Conservation (phyloP, 2,797 vertebrate species). For the Allobates femoralis region DNA sequence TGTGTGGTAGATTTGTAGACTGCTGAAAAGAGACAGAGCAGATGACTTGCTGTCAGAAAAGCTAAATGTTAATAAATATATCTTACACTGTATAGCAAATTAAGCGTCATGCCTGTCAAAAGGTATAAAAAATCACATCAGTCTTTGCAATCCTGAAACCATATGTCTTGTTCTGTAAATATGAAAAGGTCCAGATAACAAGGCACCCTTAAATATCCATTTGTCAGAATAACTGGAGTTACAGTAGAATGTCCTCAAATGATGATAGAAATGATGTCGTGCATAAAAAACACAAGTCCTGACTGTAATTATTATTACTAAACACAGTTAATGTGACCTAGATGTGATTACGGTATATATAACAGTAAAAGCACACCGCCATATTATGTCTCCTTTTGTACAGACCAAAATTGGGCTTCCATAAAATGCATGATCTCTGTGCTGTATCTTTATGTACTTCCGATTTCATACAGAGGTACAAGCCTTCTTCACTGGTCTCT, state of each 20-base stretch:
- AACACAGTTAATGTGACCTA: too few relatives aligned
- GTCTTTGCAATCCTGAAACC: conserved; percentile 32
- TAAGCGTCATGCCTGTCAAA: conserved; percentile 51
- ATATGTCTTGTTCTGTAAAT: conserved; percentile 32
- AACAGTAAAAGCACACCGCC: too few relatives aligned
- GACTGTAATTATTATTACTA: too few relatives aligned
- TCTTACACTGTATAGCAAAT: conserved; percentile 51
- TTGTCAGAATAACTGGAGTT: neutral
- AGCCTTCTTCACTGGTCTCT: too few relatives aligned
- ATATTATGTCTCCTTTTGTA: too few relatives aligned
- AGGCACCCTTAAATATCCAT: conserved; percentile 3
- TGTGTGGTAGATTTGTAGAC: conserved; percentile 10
- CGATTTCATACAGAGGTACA: too few relatives aligned
- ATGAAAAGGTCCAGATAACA: conserved; percentile 18
- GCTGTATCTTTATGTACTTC: too few relatives aligned
- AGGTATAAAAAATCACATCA: conserved; percentile 33
- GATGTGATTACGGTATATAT: too few relatives aligned
- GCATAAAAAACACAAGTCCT: too few relatives aligned
- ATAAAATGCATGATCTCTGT: too few relatives aligned
- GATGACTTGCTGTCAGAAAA: conserved; percentile 58
- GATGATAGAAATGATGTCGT: too few relatives aligned
- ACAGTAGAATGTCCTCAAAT: neutral
- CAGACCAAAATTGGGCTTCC: too few relatives aligned
- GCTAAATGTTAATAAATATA: conserved; percentile 62
- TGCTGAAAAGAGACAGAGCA: conserved; percentile 36